These are phyloP conservation scores for Crambe crambe DNA, from an alignment of 37 sponge, comb jelly and placozoan species.

Conservation along the genomic window DNA sequence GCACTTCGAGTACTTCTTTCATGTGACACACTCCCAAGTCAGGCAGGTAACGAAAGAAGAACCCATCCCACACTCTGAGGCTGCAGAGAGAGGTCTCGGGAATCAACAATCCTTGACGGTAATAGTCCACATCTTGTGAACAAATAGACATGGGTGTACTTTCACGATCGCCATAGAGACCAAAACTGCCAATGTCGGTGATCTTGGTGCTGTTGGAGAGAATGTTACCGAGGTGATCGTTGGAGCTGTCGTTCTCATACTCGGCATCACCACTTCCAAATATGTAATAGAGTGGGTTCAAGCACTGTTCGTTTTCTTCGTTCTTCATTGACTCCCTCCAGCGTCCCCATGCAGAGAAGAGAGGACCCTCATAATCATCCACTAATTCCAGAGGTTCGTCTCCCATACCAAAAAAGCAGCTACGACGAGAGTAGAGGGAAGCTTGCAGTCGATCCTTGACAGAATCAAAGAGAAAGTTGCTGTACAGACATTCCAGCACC, in stretches of 20 bases:
- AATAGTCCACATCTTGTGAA: background rate
- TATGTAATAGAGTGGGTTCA: conserved; percentile 81
- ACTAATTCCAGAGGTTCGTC: conserved; percentile 33
- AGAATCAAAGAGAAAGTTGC: conserved; percentile 92
- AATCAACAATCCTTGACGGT: conserved; percentile 18
- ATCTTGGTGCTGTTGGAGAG: conserved; percentile 25
- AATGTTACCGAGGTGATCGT: conserved; percentile 5
- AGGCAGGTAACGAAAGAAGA: conserved; percentile 67
- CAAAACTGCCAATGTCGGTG: conserved; percentile 23
- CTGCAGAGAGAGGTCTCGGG: conserved; percentile 58
- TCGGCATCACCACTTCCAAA: conserved; percentile 68
- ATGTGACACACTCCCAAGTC: conserved; percentile 8
- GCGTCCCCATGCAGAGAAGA: conserved; percentile 66
- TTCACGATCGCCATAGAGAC: conserved; percentile 1
- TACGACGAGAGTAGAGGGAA: conserved; percentile 25
- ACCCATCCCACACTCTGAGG: conserved; percentile 57
- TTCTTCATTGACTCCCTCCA: conserved; percentile 59
- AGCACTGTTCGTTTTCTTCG: conserved; percentile 58
- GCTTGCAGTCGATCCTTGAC: conserved; percentile 54
- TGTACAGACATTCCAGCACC: conserved; percentile 65
- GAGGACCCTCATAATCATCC: conserved; percentile 54
- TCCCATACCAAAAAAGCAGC: conserved; percentile 42
- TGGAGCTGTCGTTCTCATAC: conserved; percentile 3
- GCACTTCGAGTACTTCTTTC: conserved; percentile 1
- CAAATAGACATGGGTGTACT: background rate